Evolutionary conservation across 2,113 vertebrate species (phyloP), one percentile per base, ranked within the genome.

Genomic region (Anser brachyrhynchus): DNA sequence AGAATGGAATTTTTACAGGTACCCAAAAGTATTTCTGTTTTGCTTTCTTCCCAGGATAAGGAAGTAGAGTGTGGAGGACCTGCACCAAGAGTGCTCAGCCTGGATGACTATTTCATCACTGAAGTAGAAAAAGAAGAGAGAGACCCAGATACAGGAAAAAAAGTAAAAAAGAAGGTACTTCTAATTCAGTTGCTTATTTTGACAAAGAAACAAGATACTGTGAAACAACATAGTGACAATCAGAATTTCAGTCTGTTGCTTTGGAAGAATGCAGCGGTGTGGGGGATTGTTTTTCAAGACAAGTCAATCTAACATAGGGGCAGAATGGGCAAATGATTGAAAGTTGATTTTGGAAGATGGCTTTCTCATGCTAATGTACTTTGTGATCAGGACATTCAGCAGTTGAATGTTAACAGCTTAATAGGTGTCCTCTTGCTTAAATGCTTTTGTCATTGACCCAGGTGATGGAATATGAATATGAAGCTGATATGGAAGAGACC

Each of bases 51-150:
- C 35, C 92, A 99, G 99, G 99, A 99, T 98, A 99, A 99, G 55
- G 99, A 99, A 95, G 99, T 99, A 33, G 99, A 99, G 70, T 99
- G 98, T 97, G 99, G 99, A 74, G 99, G 99, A 77, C 99, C 99
- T 64, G 99, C 99, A 72, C 99, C 99, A 52, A 98, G 99, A 96
- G 99, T 99, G 81, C 98, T 99, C 74, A 99, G 99, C 93, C 96
- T 99, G 85, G 99, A 99, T 91, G 99, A 99, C 95, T 99, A 99
- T 94, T 99, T 99, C 95, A 99, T 99, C 97, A 99, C 99, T 10
- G 99, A 99, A 97, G 98, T 99, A 46, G 99, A 99, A 92, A 99
- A 99, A 97, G 98, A 99, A 64, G 98, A 99, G 95, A 99, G 99
- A 97, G 99, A 99, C 92, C 99, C 99, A 71, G 99, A 99, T 94